phyloP scores from a whole-genome alignment of 2,888 invertebrate genomes.

The Pristionchus entomophagus region DNA sequence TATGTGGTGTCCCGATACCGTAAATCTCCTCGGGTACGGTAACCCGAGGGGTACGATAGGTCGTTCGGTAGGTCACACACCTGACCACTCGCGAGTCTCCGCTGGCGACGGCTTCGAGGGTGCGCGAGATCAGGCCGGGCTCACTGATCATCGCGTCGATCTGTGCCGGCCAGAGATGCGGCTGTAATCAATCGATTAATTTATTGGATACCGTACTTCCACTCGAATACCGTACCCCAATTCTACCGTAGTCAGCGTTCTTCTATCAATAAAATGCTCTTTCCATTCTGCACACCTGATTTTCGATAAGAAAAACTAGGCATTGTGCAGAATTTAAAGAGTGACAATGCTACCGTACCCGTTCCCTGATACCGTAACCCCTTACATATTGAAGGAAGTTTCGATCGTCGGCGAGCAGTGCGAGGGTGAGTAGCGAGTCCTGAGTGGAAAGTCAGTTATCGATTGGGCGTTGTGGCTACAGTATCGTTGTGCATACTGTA shows the following conservation, averaged over 20 bases:
- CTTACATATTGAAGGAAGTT: slow-evolving; percentile 42
- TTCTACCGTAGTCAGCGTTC: too few species aligned
- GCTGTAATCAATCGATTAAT: background rate
- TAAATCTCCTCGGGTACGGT: too few species aligned
- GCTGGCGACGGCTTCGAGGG: background rate
- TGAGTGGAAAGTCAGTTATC: background rate
- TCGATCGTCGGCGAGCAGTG: slow-evolving; percentile 37
- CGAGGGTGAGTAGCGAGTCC: slow-evolving; percentile 37
- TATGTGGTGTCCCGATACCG: too few species aligned
- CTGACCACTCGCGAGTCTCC: background rate
- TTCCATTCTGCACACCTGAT: too few species aligned
- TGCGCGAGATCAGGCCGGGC: background rate
- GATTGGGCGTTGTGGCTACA: background rate
- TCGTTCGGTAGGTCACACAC: background rate
- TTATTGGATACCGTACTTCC: background rate
- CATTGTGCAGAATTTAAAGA: background rate
- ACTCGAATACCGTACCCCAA: background rate
- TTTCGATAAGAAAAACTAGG: background rate
- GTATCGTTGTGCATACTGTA: background rate
- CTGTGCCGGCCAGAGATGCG: background rate
- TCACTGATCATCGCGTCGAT: slow-evolving; percentile 42
- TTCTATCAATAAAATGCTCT: too few species aligned
- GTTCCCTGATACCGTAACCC: background rate
- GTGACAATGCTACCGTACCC: background rate
- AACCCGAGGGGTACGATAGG: background rate